Percentiles rank a stretch among this genome's conserved stretches.
Conservation (phyloP, 2,797 vertebrate species). For the Rhinatrema bivittatum region DNA sequence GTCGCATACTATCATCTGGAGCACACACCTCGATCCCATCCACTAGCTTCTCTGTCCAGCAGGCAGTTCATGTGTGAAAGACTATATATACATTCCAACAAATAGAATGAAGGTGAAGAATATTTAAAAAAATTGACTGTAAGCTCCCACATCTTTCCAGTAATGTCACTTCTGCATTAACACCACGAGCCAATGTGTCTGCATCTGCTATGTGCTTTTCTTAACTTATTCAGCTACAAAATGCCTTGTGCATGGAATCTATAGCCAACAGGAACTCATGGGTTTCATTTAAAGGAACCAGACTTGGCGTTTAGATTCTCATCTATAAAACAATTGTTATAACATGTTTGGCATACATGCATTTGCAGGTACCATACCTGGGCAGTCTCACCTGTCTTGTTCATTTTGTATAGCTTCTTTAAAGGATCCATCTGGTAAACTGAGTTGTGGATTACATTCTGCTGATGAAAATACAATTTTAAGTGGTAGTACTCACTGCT, state of each 20-base stretch:
- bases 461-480: too few relatives aligned
- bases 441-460: too few relatives aligned
- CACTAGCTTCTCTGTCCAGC: constrained; percentile 10
- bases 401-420: constrained; percentile 9
- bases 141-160: not conserved
- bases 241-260: too few relatives aligned
- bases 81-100: constrained; percentile 40
- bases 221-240: too few relatives aligned
- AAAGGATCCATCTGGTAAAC: too few relatives aligned
- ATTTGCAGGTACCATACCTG: not conserved
- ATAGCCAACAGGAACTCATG: too few relatives aligned
- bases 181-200: too few relatives aligned
- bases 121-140: constrained; percentile 7
- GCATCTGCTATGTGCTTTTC: too few relatives aligned
- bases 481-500: too few relatives aligned
- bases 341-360: not conserved
- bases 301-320: not conserved
- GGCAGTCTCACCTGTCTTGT: constrained; percentile 3
- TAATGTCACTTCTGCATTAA: too few relatives aligned
- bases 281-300: too few relatives aligned
- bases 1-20: constrained; percentile 5
- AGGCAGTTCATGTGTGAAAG: constrained; percentile 10
- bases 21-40: constrained; percentile 1
- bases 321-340: not conserved
- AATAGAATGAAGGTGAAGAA: constrained; percentile 3